Conservation (phyloP, 2,797 vertebrate species). For the Valencia hispanica region DNA sequence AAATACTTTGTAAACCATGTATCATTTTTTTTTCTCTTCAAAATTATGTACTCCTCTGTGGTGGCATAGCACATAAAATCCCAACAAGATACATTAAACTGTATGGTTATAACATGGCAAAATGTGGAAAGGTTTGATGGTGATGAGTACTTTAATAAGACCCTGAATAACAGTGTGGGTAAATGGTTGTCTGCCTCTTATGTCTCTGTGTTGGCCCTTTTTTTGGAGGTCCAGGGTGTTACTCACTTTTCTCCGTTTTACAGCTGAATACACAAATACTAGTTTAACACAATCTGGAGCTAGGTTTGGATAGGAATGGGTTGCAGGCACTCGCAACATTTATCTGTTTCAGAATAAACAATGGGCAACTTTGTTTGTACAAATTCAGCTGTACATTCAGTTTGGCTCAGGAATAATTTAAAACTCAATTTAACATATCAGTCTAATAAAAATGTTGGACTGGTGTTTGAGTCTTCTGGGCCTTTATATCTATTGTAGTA, state of each 20-base stretch:
- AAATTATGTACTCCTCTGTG: not conserved
- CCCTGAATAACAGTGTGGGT: not conserved
- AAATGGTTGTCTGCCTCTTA: not conserved
- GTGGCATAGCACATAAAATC: not conserved
- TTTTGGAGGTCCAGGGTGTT: not conserved
- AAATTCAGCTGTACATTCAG: not conserved
- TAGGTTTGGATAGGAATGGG: not conserved
- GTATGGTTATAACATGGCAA: not conserved
- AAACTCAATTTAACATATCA: not conserved
- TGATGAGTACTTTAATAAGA: not conserved
- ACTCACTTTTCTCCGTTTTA: not conserved
- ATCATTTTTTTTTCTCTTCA: not conserved
- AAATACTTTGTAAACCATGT: not conserved
- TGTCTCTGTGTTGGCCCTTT: not conserved
- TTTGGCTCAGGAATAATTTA: conserved; percentile 7
- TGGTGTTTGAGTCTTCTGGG: conserved; percentile 14
- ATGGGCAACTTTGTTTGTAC: not conserved
- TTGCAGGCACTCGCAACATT: conserved; percentile 4
- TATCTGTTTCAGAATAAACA: conserved; percentile 8
- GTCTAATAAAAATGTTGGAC: not conserved
- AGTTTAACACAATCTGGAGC: not conserved
- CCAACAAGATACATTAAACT: not conserved
- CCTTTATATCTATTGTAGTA: conserved; percentile 6
- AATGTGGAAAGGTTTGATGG: not conserved
- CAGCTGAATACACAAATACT: not conserved